A percentile compares a stretch with the other conserved stretches of the same genome.
These are phyloP conservation scores for Zapus hudsonius DNA, from an alignment of 2,113 vertebrate genomes.

Conservation along the genomic window DNA sequence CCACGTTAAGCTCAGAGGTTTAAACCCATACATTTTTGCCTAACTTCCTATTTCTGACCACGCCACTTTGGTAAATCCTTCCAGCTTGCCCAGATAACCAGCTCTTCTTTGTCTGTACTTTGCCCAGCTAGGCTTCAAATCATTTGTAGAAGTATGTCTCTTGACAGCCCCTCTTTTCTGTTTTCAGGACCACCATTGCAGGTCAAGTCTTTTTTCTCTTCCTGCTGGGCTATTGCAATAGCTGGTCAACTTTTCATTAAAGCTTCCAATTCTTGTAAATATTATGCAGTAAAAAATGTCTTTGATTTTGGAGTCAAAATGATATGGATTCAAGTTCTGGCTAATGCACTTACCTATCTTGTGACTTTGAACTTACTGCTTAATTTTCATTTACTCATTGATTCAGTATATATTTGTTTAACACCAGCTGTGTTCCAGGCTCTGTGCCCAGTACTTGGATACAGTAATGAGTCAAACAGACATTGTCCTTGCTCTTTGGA, in stretches of 20 bases:
- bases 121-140: neutral
- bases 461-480: neutral
- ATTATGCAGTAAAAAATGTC: neutral
- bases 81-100: neutral
- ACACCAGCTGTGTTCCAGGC: neutral
- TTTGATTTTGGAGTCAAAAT: conserved; percentile 43
- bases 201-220: neutral
- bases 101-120: neutral
- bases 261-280: neutral
- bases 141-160: neutral
- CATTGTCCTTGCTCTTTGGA: neutral
- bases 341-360: neutral
- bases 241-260: neutral
- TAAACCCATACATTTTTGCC: neutral
- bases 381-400: conserved; percentile 42
- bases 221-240: neutral
- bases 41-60: neutral
- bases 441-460: neutral
- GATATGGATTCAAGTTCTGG: neutral
- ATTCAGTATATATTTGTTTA: neutral
- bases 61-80: neutral
- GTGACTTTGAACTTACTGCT: conserved; percentile 23
- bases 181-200: neutral
- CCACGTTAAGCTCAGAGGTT: neutral
- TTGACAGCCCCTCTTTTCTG: neutral